Base-by-base conservation (phyloP, 23 tunicate genomes). In the Clavelina lepadiformis region DNA sequence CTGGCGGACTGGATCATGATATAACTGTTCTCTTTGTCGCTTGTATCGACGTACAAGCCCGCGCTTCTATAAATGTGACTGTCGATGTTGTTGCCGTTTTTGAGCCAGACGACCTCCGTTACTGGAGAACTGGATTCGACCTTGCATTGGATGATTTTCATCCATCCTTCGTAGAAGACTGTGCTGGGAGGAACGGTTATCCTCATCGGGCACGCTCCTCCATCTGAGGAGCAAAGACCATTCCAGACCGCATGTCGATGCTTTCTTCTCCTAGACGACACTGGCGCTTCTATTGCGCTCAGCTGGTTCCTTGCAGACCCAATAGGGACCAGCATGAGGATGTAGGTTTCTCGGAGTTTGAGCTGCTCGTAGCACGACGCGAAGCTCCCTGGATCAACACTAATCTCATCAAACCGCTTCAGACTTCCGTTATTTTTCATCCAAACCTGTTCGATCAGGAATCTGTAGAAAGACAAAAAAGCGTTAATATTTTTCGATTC, bases 401-500 rank as follows among this genome's bases (percentile, higher is more conserved):
- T 31, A 58, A 80, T 54, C 2, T 36, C 65, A 27, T 51, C 60
- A 7, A 28, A 7, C 21, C 59, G 35, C 13, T 27, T 6, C 58
- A 80, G 24, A 20, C 31, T 35, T 0, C 86, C 86, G 65, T 71
- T 62, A 31, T 80, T 49, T 53, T 51, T 51, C 0, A 47, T 69
- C 86, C 86, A 80, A 36, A 41, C 33, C 53, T 68, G 68, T 38
- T 51, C 46, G 28, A 71, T 59, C 3, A 52, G 24, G 41, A 80
- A 80, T 38, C 86, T 80, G 57, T 13, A 33, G 31, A 49, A 31
- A n/a, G n/a, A n/a, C n/a, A n/a, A n/a, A n/a, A n/a, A n/a, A n/a
- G n/a, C n/a, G n/a, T n/a, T n/a, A n/a, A n/a, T n/a, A n/a, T n/a
- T n/a, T n/a, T n/a, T n/a, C n/a, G n/a, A n/a, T n/a, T n/a, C n/a